These are phyloP conservation scores for Ectemnius continuus DNA, from an alignment of 2,888 invertebrate species.

Conservation along the genomic window DNA sequence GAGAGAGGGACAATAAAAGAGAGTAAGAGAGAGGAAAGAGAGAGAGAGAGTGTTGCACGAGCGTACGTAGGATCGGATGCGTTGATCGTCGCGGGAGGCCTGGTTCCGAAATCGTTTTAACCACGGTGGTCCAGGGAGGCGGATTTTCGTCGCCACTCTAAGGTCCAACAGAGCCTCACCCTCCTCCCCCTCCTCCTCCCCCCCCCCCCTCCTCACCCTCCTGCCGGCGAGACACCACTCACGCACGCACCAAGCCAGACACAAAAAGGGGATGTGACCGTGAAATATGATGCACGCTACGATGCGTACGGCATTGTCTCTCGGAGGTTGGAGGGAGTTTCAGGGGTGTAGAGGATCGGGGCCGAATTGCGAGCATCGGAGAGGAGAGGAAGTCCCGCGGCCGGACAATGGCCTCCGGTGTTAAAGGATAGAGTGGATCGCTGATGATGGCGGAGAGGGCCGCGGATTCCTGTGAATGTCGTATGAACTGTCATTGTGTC, in stretches of 20 bases:
- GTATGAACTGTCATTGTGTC: too few species aligned
- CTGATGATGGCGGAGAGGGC: constrained; percentile 70
- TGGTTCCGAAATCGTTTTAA: constrained; percentile 40
- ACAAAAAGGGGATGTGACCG: constrained; percentile 59
- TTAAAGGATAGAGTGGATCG: constrained; percentile 67
- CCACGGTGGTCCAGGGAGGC: constrained; percentile 55
- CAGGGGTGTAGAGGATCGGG: too few species aligned
- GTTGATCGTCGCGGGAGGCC: constrained; percentile 56
- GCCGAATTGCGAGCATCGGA: too few species aligned
- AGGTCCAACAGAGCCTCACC: constrained; percentile 8
- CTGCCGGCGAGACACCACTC: constrained; percentile 23
- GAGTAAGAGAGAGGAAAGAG: too few species aligned
- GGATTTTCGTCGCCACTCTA: constrained; percentile 56
- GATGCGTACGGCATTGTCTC: constrained; percentile 66
- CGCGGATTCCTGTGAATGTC: constrained; percentile 41
- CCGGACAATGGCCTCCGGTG: constrained; percentile 62
- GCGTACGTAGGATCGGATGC: constrained; percentile 10
- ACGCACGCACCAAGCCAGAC: constrained; percentile 37
- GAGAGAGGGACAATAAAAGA: too few species aligned
- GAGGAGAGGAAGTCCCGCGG: not conserved
- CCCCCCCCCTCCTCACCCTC: too few species aligned
- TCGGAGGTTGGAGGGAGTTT: not conserved
- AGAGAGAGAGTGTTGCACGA: too few species aligned
- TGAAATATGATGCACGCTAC: constrained; percentile 74
- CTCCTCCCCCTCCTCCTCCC: too few species aligned